Base-by-base conservation (phyloP, 2,113 vertebrate species). In the Tor tambroides region DNA sequence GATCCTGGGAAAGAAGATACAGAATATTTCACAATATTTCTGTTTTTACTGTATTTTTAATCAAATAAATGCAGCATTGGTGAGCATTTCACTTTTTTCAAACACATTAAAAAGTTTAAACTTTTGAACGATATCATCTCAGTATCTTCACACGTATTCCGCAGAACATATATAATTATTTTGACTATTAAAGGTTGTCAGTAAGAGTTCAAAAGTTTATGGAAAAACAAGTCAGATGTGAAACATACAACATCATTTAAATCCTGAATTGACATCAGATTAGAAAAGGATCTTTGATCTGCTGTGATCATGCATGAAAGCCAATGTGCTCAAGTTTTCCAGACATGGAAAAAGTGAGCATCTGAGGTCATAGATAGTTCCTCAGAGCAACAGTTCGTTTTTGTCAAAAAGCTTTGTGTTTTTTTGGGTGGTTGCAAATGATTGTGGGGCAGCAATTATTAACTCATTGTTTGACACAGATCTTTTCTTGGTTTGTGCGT, bases 271-370 rank as follows among this genome's bases (percentile, higher is more conserved):
- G 72, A 81, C 69, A 69, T 87, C 11, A 59, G 56, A 69, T 84
- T 51, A 30, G 35, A 65, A 80, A 28, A 63, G n/a, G 12, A 54
- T 76, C 54, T 82, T 69, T 86, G 67, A 88, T 84, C 75, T 88
- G 41, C 46, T 82, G 46, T 69, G 43, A 78, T 90, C 85, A 72
- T 85, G 87, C 82, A 59, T 77, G 63, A 82, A 46, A 61, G 51
- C 84, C 69, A 30, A 77, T 65, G 75, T 41, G n/a, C 59, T 87
- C 82, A 87, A 19, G 46, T 87, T 85, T 90, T 90, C 89, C 82
- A 79, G 12, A 23, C 59, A 67, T 85, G 85, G 85, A 88, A 88
- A 86, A 86, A 69, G 32, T 86, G 61, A 51, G 23, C 26, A 56
- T 80, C 10, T 30, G 77, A 63, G 38, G 69, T 81, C 69, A 87